These are phyloP conservation scores for Vollenhovia emeryi DNA, from an alignment of 1,140 invertebrate species.

Conservation along the genomic window DNA sequence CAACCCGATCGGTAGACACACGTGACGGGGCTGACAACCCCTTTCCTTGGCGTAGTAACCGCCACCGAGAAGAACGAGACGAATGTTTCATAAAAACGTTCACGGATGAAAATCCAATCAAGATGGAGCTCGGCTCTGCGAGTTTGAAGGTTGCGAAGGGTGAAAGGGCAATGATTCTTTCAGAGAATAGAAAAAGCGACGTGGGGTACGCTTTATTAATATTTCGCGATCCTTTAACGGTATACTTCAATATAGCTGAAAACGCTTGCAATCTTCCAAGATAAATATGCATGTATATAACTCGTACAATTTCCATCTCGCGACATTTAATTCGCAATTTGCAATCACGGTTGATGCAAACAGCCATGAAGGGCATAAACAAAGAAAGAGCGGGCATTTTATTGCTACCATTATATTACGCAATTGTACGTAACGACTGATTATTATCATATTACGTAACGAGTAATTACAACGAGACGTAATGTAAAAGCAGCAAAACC, in stretches of 20 bases:
- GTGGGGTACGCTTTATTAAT: background rate
- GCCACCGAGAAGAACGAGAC: slow-evolving; percentile 34
- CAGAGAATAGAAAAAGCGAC: background rate
- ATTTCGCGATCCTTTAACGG: background rate
- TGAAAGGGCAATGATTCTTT: slow-evolving; percentile 32
- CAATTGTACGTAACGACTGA: slow-evolving; percentile 3
- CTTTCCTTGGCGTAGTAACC: slow-evolving; percentile 39
- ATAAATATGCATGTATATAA: background rate
- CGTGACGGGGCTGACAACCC: slow-evolving; percentile 48
- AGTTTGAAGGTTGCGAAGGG: background rate
- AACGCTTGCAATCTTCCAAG: background rate
- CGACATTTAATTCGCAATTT: background rate
- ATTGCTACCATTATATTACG: background rate
- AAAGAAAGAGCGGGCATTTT: background rate
- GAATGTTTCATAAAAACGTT: slow-evolving; percentile 57
- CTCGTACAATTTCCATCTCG: background rate
- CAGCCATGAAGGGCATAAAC: background rate
- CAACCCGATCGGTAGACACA: slow-evolving; percentile 51
- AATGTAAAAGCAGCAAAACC: background rate
- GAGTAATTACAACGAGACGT: background rate
- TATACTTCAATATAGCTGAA: background rate
- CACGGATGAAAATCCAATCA: slow-evolving; percentile 56
- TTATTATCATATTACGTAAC: background rate
- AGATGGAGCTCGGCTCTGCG: slow-evolving; percentile 1
- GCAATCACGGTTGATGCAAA: background rate